These are phyloP conservation scores for Chrysemys picta DNA, from an alignment of 2,113 vertebrate genomes.

Conservation along the genomic window DNA sequence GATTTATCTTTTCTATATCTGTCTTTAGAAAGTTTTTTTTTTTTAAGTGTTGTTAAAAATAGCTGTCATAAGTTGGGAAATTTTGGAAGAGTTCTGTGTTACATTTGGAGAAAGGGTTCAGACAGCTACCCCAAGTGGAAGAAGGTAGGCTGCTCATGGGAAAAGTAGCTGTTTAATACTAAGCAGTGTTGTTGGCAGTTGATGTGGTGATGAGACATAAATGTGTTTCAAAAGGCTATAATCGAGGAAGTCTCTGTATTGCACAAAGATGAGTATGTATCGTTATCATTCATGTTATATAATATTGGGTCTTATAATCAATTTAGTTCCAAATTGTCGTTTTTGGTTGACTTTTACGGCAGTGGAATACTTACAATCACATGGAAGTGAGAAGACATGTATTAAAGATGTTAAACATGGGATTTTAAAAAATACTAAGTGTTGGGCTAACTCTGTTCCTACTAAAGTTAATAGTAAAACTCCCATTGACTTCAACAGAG, in stretches of 20 bases:
- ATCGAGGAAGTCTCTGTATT: not conserved
- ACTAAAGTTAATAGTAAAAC: not conserved
- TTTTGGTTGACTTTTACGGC: not conserved
- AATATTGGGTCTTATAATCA: not conserved
- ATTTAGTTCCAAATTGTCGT: not conserved
- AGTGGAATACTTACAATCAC: not conserved
- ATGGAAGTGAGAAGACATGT: not conserved
- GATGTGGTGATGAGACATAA: not conserved
- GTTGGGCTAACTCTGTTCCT: not conserved
- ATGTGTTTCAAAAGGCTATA: not conserved
- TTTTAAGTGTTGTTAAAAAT: not conserved
- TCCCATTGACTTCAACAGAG: not conserved
- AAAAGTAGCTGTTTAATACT: not conserved
- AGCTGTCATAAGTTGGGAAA: not conserved
- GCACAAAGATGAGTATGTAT: not conserved
- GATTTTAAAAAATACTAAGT: not conserved
- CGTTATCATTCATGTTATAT: not conserved
- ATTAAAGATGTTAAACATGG: not conserved
- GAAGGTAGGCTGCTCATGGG: rapidly evolving
- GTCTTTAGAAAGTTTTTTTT: not conserved
- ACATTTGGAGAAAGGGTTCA: not conserved
- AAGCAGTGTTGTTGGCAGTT: not conserved
- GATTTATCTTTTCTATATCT: not conserved
- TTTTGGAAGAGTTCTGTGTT: not conserved
- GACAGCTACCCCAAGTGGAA: rapidly evolving